These are phyloP conservation scores for Drosophila leontia DNA, from an alignment of 1,140 invertebrate species.

Conservation along the genomic window DNA sequence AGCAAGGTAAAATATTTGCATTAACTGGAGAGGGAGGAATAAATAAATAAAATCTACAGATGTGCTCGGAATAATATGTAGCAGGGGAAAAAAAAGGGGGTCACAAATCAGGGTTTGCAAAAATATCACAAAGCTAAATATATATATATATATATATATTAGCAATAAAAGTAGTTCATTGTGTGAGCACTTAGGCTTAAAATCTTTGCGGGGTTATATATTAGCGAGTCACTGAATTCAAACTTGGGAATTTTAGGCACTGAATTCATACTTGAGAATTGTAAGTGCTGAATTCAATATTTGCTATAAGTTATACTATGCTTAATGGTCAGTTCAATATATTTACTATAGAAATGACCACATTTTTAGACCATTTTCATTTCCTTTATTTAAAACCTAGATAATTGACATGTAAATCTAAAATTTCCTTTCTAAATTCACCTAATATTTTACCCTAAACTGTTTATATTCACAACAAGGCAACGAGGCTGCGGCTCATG, in stretches of 20 bases:
- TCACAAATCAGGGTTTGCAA: conserved; percentile 8
- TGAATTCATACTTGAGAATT: background rate
- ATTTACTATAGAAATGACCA: too few species aligned
- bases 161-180: background rate
- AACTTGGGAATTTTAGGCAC: background rate
- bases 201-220: background rate
- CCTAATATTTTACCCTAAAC: background rate
- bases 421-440: background rate
- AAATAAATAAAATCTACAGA: conserved; percentile 60
- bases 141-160: background rate
- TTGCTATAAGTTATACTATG: too few species aligned
- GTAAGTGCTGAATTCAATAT: background rate
- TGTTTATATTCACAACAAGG: conserved; percentile 1
- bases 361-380: too few species aligned
- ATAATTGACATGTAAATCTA: background rate
- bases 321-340: too few species aligned
- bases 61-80: conserved; percentile 26
- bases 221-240: background rate
- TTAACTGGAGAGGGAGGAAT: conserved; percentile 49
- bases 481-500: conserved; percentile 22
- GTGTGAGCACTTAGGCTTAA: background rate
- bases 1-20: conserved; percentile 77
- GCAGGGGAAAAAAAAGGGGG: conserved; percentile 9
- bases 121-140: conserved; percentile 1
- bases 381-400: background rate